Evolutionary conservation across 2,888 invertebrate genomes (phyloP).

Genomic region (Taphrorychus bicolor): DNA sequence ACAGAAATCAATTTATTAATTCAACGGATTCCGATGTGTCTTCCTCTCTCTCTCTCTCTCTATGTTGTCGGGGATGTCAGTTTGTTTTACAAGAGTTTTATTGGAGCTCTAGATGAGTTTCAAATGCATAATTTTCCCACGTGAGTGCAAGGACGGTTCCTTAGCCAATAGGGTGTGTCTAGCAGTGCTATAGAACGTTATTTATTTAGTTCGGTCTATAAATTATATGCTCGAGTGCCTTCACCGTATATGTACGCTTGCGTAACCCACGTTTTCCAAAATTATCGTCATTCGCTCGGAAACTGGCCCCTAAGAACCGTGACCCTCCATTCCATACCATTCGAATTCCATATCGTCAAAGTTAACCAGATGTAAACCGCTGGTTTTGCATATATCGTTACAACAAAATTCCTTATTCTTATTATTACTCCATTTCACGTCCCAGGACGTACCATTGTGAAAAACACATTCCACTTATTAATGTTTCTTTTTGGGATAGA

Average conservation of each 20-base stretch:
- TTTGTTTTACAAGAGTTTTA: constrained; percentile 11
- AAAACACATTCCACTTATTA: no score
- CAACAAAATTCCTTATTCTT: no score
- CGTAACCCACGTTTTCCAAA: neutral
- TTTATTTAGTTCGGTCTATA: constrained; percentile 6
- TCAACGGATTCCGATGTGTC: constrained; percentile 12
- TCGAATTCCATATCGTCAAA: no score
- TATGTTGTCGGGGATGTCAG: constrained; percentile 3
- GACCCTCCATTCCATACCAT: neutral
- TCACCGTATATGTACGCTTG: neutral
- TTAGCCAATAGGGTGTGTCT: neutral
- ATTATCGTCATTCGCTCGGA: neutral
- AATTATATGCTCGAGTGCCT: constrained; percentile 2
- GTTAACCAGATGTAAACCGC: no score
- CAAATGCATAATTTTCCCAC: neutral
- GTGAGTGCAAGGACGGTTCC: neutral
- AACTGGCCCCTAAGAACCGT: neutral
- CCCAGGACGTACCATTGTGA: no score
- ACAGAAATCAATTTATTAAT: constrained; percentile 32
- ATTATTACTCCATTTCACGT: no score
- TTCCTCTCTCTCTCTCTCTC: no score
- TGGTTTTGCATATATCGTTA: no score
- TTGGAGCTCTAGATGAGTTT: neutral
- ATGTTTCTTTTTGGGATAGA: no score
- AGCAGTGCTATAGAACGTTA: neutral